These are phyloP conservation scores for Ochropleura plecta DNA, from an alignment of 2,888 invertebrate genomes.

Conservation along the genomic window DNA sequence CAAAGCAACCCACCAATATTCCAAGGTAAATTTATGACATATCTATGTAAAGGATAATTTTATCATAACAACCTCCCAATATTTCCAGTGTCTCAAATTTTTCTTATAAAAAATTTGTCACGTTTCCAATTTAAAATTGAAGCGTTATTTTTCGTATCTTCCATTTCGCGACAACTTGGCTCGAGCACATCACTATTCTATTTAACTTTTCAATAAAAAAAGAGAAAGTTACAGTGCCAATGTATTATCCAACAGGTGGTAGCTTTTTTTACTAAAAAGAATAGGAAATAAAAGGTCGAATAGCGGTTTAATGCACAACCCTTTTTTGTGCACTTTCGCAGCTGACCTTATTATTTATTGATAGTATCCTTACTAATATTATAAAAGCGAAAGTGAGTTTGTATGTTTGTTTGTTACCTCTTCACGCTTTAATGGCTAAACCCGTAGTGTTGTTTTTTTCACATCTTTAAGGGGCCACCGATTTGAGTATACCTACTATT, in stretches of 20 bases:
- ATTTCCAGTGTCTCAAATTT: not conserved
- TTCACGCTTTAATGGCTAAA: too few species aligned
- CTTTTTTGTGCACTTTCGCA: slow-evolving; percentile 40
- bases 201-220: slow-evolving; percentile 54
- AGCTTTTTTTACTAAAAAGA: slow-evolving; percentile 29
- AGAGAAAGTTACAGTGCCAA: slow-evolving; percentile 55
- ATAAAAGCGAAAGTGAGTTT: too few species aligned
- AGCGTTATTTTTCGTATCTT: slow-evolving; percentile 28
- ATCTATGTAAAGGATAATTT: not conserved
- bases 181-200: slow-evolving; percentile 50
- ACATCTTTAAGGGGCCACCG: too few species aligned
- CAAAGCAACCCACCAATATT: too few species aligned
- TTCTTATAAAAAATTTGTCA: slow-evolving; percentile 42
- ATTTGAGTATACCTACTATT: too few species aligned
- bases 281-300: slow-evolving; percentile 44
- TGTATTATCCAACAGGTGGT: slow-evolving; percentile 54
- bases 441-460: too few species aligned
- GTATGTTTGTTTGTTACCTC: too few species aligned
- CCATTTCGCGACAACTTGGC: not conserved
- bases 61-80: not conserved
- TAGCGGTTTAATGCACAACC: slow-evolving; percentile 27
- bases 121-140: slow-evolving; percentile 41
- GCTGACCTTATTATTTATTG: slow-evolving; percentile 1
- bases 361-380: too few species aligned
- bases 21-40: too few species aligned